Evolutionary conservation across 2,113 vertebrate species (phyloP), one percentile per base, ranked within the genome.

Genomic region (Sphyrna mokarran): DNA sequence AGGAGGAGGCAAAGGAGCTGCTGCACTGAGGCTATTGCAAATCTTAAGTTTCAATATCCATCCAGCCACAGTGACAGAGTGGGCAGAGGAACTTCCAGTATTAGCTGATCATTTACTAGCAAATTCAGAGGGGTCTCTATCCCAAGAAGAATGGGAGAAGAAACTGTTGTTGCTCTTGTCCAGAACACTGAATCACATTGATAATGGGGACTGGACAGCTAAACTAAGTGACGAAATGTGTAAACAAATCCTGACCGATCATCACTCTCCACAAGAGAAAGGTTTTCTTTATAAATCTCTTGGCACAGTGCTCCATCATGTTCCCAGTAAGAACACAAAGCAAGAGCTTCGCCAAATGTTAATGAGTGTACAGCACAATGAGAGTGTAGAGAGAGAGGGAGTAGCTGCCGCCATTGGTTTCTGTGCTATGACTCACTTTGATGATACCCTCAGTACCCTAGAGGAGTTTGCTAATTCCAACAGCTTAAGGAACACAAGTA

Each of bases 231-330:
- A 96, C 5, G 98, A 99, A 96, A 98, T 99, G 97, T 98, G 97
- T 29, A 96, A 96, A 63, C 98, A 98, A 96, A 98, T 99, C 0
- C 97, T 97, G 40, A 97, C 96, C 2, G 99, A 98, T 96, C 98
- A 97, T 37, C 96, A 96, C 26, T 96, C 95, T 3, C 96, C 97
- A 5, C 96, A 96, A 95, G 98, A 99, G 96, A 99, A 99, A 98
- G 98, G 97, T 86, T 99, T 99, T 97, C 98, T 99, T 61, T 99
- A 99, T 89, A 98, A 97, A 72, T 98, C 97, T 95, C 96, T 99
- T 0, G 99, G 99, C 61, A 97, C 98, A 4, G 96, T 97, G 0
- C 97, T 99, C 0, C 98, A 98, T 3, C 97, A 98, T 0, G 98
- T 97, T 33, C 40, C 94, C 22, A 98, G 97, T 96, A 98, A 98